Evolutionary conservation across 2,113 vertebrate genomes (phyloP).

Genomic region (Phrynosoma platyrhinos): DNA sequence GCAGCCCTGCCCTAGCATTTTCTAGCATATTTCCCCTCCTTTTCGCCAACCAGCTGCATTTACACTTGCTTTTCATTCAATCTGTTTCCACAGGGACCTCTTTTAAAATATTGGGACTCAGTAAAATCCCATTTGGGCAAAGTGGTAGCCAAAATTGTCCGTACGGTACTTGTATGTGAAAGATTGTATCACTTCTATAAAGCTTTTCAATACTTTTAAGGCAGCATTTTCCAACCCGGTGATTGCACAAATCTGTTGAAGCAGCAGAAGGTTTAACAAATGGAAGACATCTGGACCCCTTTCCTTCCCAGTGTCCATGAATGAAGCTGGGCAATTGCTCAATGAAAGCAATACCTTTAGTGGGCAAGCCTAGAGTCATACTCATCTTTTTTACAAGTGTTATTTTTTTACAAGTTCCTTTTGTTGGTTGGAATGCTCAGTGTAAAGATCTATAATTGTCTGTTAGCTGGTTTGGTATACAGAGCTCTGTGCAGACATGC

Average conservation of each 20-base stretch:
- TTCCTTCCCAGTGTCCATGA: neutral
- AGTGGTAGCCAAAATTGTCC: too few species aligned
- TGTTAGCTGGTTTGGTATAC: slow-evolving; percentile 6
- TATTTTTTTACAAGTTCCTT: neutral
- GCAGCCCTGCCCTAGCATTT: neutral
- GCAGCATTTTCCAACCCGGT: too few species aligned
- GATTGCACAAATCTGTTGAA: neutral
- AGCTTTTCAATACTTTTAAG: too few species aligned
- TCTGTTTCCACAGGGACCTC: too few species aligned
- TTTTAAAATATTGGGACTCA: too few species aligned
- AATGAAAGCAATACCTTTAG: neutral
- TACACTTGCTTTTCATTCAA: neutral
- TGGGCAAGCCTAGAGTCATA: neutral
- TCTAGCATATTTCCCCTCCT: neutral
- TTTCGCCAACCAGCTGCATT: too few species aligned
- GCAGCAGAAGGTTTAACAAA: neutral
- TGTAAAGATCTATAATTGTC: slow-evolving; percentile 2
- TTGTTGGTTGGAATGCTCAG: neutral
- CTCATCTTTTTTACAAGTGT: neutral
- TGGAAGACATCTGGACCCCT: neutral
- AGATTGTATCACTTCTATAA: too few species aligned
- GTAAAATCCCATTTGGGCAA: too few species aligned
- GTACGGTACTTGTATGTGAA: too few species aligned
- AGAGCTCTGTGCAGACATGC: slow-evolving; percentile 6
- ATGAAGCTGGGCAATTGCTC: neutral